These are phyloP conservation scores for Clupea harengus DNA, from an alignment of 2,113 vertebrate species.

Conservation along the genomic window DNA sequence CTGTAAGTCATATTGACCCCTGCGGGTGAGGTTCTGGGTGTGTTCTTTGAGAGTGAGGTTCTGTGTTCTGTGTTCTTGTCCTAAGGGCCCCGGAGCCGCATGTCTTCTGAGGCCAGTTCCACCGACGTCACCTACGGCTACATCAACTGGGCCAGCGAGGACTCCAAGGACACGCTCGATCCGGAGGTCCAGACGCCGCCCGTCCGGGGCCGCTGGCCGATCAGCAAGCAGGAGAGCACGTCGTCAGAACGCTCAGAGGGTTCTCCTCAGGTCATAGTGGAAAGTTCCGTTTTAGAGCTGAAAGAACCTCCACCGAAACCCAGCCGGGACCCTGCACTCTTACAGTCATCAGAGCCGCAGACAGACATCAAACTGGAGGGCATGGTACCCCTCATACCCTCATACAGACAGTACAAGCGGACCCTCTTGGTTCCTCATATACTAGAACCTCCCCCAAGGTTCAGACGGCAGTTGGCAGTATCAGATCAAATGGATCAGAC, in stretches of 20 bases:
- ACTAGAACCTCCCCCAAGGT: neutral
- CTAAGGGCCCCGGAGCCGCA: slow-evolving; percentile 55
- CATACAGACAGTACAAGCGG: neutral
- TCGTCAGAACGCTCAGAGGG: neutral
- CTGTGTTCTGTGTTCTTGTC: neutral
- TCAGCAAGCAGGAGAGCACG: neutral
- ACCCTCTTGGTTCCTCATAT: neutral
- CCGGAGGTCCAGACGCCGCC: slow-evolving; percentile 55
- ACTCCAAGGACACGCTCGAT: slow-evolving; percentile 55
- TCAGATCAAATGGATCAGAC: neutral
- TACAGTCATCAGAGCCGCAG: neutral
- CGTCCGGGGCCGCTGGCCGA: slow-evolving; percentile 42
- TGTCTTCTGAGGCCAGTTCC: slow-evolving; percentile 74
- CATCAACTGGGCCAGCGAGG: slow-evolving; percentile 77
- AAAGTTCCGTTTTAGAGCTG: neutral
- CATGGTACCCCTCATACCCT: neutral
- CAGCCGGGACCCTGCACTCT: neutral
- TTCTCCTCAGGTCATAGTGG: slow-evolving; percentile 6
- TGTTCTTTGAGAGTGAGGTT: neutral
- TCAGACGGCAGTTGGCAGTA: neutral
- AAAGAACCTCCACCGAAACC: neutral
- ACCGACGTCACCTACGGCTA: slow-evolving; percentile 54
- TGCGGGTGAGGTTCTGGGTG: too few species aligned
- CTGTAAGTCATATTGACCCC: too few species aligned
- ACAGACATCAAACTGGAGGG: neutral